Evolutionary conservation across 1,140 invertebrate genomes (phyloP), one percentile per base, ranked within the genome.

Genomic region (Potamilus streckersoni): DNA sequence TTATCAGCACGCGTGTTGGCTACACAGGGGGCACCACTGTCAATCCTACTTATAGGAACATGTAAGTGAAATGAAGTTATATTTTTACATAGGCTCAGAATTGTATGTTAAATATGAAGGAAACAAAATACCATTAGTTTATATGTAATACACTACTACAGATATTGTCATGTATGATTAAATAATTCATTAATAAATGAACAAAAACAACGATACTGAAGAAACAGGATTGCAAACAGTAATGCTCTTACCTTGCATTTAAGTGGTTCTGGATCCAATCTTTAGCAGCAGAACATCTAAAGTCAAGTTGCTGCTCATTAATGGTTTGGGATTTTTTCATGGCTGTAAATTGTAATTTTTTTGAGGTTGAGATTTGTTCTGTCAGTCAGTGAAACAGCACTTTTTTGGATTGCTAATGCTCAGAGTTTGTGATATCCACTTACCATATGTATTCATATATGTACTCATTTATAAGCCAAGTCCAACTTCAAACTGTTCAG

Each of bases 1-100:
- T 99, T 19, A 88, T 97, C 38, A 92, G 94, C 56, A 98, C 97
- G n/a, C 92, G 94, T 82, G 97, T 98, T 20, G 97, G 97, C n/a
- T 99, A 96, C 90, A 92, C 96, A 5, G 97, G 97, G 16, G 97
- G 97, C 61, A 93, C 93, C 60, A 93, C 93, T 56, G 90, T 92
- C 69, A 93, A 93, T 85, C 97, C 97, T 69, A 94, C 93, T 60
- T 99, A 99, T 86, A 93, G 92, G 85, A 94, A 93, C 90, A 91
- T 98, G 96, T 98, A 93, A 94, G 93, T 90, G 20, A 13, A 59
- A 23, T 17, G 20, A 1, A 76, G 58, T 11, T 17, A 16, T 3
- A 20, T 38, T 23, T 49, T 19, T 17, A 20, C 19, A 56, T 23
- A 61, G 8, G 38, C 17, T 11, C 62, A 65, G 56, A 19, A 19